A percentile compares a stretch with the other conserved stretches of the same genome.
Conservation (phyloP, 2,888 invertebrate genomes). For the Choristoneura rosaceana region DNA sequence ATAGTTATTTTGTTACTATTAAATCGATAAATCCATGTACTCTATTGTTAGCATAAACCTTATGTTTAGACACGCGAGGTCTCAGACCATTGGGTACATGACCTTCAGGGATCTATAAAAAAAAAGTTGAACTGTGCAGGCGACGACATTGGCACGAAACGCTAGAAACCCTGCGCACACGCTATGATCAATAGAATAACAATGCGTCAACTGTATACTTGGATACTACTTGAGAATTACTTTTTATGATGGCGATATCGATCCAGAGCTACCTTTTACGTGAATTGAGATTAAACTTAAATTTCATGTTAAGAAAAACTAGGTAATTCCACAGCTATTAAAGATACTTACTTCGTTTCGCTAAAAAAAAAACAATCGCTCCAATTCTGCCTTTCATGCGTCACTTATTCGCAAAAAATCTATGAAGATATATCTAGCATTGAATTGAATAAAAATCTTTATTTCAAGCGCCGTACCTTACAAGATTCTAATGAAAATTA, state of each 20-base stretch:
- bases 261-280: background rate
- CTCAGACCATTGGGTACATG: constrained; percentile 68
- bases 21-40: constrained; percentile 36
- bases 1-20: constrained; percentile 29
- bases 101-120: constrained; percentile 78
- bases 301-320: constrained; percentile 1
- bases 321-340: constrained; percentile 1
- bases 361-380: constrained; percentile 2
- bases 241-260: background rate
- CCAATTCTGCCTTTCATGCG: background rate
- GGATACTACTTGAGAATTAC: constrained; percentile 48
- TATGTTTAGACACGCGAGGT: constrained; percentile 67
- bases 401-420: background rate
- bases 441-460: background rate
- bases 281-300: background rate
- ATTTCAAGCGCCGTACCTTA: background rate
- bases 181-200: constrained; percentile 69
- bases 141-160: constrained; percentile 79
- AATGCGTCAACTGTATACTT: constrained; percentile 51
- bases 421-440: constrained; percentile 4
- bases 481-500: background rate
- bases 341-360: background rate
- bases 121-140: constrained; percentile 61
- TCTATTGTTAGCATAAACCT: constrained; percentile 63
- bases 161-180: constrained; percentile 71